These are phyloP conservation scores for Paraescarpia echinospica DNA, from an alignment of 1,140 invertebrate genomes.

Conservation along the genomic window DNA sequence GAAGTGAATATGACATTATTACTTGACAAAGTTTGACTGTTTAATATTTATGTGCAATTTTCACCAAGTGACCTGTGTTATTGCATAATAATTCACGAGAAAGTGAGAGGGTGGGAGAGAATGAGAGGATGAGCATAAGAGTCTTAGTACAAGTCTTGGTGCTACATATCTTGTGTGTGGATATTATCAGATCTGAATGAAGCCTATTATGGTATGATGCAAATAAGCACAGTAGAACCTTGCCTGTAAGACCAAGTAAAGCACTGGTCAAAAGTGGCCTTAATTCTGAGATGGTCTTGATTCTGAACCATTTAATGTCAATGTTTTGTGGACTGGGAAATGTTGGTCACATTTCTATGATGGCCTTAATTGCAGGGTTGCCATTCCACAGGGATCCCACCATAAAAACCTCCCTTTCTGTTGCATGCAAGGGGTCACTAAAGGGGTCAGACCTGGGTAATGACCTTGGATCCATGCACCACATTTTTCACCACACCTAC, in stretches of 20 bases:
- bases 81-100: neutral
- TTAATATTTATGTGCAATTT: neutral
- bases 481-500: neutral
- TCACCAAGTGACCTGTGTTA: neutral
- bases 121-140: neutral
- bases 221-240: too few species aligned
- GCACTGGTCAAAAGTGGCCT: neutral
- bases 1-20: neutral
- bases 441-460: too few species aligned
- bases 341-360: neutral
- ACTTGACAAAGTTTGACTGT: neutral
- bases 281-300: neutral
- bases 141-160: neutral
- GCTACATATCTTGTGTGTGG: neutral
- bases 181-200: neutral
- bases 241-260: neutral
- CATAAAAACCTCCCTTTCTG: too few species aligned
- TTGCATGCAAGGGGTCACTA: too few species aligned
- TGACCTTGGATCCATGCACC: neutral
- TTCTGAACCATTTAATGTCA: neutral
- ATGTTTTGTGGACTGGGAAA: neutral
- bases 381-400: too few species aligned
- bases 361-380: neutral
- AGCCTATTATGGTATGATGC: too few species aligned
- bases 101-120: neutral